A percentile compares a stretch with the other conserved stretches of the same genome.
These are phyloP conservation scores for Byasa hedistus DNA, from an alignment of 2,888 invertebrate genomes.

Conservation along the genomic window DNA sequence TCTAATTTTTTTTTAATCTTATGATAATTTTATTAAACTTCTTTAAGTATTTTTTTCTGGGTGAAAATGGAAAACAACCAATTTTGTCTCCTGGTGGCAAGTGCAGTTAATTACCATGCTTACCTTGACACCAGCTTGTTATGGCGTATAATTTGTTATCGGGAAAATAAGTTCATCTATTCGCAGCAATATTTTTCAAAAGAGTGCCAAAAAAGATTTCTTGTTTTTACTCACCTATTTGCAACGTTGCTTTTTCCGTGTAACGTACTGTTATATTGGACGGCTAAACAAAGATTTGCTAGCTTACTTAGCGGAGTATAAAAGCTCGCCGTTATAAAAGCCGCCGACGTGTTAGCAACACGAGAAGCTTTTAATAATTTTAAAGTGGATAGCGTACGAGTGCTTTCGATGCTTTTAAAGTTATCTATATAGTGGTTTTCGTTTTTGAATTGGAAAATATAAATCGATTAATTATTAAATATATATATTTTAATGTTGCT, in stretches of 20 bases:
- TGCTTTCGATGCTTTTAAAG: slow-evolving; percentile 21
- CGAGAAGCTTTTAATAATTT: slow-evolving; percentile 26
- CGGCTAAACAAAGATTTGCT: slow-evolving; percentile 20
- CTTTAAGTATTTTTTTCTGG: too few relatives aligned
- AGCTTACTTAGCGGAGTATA: slow-evolving; percentile 19
- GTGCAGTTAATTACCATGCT: too few relatives aligned
- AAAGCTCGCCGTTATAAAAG: slow-evolving; percentile 23
- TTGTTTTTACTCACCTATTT: neutral
- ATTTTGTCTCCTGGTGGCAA: too few relatives aligned
- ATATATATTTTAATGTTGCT: too few relatives aligned
- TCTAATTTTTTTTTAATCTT: too few relatives aligned
- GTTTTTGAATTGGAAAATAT: slow-evolving; percentile 3
- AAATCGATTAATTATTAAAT: neutral
- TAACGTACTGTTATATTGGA: slow-evolving; percentile 11
- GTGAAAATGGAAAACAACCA: too few relatives aligned
- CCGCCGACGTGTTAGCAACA: slow-evolving; percentile 24
- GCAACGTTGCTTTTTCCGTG: neutral
- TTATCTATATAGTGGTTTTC: slow-evolving; percentile 6
- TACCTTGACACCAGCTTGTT: too few relatives aligned
- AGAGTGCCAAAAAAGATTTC: neutral
- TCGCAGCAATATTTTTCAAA: too few relatives aligned
- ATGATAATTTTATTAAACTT: too few relatives aligned
- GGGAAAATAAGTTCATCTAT: too few relatives aligned
- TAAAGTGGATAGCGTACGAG: slow-evolving; percentile 18
- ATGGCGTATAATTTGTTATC: too few relatives aligned